These are phyloP conservation scores for Mus musculus DNA, from an alignment of 2,113 vertebrate species.

Conservation along the genomic window GRCm39 chr13:13767501-13768000, in stretches of 20 bases:
- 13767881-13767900: neutral
- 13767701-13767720: constrained; percentile 43
- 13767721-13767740: constrained; percentile 43
- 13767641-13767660: constrained; percentile 63
- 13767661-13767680: constrained; percentile 63
- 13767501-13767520: neutral
- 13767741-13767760: constrained; percentile 7
- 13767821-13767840: neutral
- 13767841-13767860: neutral
- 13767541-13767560: constrained; percentile 43
- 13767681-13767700: constrained; percentile 10
- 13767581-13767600: constrained; percentile 57
- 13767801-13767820: neutral
- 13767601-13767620: constrained; percentile 59
- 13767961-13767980: constrained; percentile 31
- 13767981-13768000: constrained; percentile 31
- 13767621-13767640: constrained; percentile 59
- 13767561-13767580: constrained; percentile 61
- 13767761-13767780: neutral
- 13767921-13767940: neutral
- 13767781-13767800: neutral
- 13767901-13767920: neutral
- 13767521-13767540: constrained; percentile 43
- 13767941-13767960: constrained; percentile 35
- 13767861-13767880: neutral